Conservation (phyloP, 2,888 invertebrate genomes). For the Aromia moschata region DNA sequence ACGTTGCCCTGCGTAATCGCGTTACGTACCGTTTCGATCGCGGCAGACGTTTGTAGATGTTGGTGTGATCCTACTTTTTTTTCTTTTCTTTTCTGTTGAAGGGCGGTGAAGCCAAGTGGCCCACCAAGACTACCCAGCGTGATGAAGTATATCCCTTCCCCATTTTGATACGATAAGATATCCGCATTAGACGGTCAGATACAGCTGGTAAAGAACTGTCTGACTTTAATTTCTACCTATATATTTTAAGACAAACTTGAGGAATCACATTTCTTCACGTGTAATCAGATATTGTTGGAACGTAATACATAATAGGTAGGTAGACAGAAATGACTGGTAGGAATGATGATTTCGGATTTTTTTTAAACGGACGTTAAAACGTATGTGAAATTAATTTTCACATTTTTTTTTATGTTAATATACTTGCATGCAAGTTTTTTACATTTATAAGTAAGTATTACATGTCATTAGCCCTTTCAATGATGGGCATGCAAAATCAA, state of each 20-base stretch:
- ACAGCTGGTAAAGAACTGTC: conserved; percentile 31
- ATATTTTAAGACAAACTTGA: conserved; percentile 26
- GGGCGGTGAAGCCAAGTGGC: conserved; percentile 32
- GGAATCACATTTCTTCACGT: conserved; percentile 10
- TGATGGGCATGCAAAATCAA: too few species aligned
- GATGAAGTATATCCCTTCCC: conserved; percentile 28
- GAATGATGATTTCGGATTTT: conserved; percentile 34
- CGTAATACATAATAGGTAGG: background rate
- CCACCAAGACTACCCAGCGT: conserved; percentile 28
- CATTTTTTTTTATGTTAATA: too few species aligned
- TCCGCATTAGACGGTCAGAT: conserved; percentile 24
- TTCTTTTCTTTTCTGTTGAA: too few species aligned
- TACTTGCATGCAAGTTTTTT: too few species aligned
- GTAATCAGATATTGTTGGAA: background rate
- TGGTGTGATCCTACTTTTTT: conserved; percentile 25
- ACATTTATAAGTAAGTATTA: too few species aligned
- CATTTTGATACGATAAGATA: conserved; percentile 28
- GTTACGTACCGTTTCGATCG: background rate
- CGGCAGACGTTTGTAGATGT: conserved; percentile 5
- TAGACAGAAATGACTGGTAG: background rate
- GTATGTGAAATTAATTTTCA: too few species aligned
- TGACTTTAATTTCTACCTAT: conserved; percentile 28
- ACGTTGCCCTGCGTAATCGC: background rate
- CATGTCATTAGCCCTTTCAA: too few species aligned
- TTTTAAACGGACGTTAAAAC: too few species aligned